Evolutionary conservation across 2,113 vertebrate genomes (phyloP), one percentile per base, ranked within the genome.

Genomic region (Acanthochromis polyacanthus): DNA sequence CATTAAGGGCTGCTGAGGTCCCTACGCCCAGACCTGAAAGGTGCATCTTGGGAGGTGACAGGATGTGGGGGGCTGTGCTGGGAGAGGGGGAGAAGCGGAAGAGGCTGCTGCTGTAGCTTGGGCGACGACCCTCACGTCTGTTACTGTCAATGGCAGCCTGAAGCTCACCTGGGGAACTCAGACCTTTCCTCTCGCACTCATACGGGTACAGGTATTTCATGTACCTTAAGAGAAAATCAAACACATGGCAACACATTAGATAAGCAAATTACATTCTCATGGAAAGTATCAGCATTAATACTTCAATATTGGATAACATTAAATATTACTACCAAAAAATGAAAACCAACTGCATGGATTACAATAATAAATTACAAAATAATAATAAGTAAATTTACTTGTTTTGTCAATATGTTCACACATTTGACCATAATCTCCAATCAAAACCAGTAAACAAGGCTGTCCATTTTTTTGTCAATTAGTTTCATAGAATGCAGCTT

Each of bases 171-270:
- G 98, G 98, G 28, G 98, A 98, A 89, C 98, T 99, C 86, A 99
- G 93, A 4, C 96, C 95, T 79, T 98, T 99, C 90, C 97, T 96
- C 94, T 98, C 98, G 2, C 98, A 99, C 88, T 99, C 98, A 0
- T 96, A 99, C 5, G 98, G 97, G 6, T 99, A 99, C 10, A 99
- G 94, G 89, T 99, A 99, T 92, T 99, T 99, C 98, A 99, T 99
- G 88, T 94, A 95, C 85, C 94, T 94, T 12, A 4, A 61, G 23
- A 40, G 43, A 1, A 61, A 60, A 32, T 63, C 10, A 67, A 48
- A 90, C 5, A 81, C n/a, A 57, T 5, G 32, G 14, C 11, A 55
- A 53, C 20, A 43, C 4, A n/a, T 79, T 36, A 71, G 28, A 20
- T 75, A 46, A 43, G 2, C 22, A 3, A 23, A 43, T 61, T 50